Evolutionary conservation across 2,888 invertebrate genomes (phyloP).

Genomic region (Platycheirus rosarum): DNA sequence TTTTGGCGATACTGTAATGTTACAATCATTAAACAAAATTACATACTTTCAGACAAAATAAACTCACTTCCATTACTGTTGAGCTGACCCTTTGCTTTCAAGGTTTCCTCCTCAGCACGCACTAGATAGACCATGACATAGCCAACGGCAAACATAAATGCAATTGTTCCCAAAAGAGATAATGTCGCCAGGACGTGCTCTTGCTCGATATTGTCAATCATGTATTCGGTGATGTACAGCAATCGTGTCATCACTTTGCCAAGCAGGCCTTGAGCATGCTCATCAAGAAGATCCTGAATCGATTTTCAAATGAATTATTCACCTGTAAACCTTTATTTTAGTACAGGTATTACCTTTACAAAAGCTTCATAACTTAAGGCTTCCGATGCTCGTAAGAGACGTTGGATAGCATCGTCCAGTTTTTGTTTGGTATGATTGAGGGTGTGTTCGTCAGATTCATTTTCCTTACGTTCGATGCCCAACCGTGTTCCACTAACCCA

Average conservation of each 20-base stretch:
- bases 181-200: conserved; percentile 91
- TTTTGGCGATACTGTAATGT: conserved; percentile 75
- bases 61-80: conserved; percentile 77
- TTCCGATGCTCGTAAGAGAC: conserved; percentile 88
- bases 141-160: conserved; percentile 90
- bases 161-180: conserved; percentile 90
- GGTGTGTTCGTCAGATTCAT: conserved; percentile 82
- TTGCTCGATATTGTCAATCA: conserved; percentile 88
- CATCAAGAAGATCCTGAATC: conserved; percentile 88
- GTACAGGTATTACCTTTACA: conserved; percentile 86
- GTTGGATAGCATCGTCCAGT: conserved; percentile 88
- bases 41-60: conserved; percentile 65
- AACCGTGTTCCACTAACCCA: conserved; percentile 86
- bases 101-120: conserved; percentile 82
- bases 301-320: neutral
- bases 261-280: conserved; percentile 89
- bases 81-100: conserved; percentile 80
- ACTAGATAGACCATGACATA: conserved; percentile 94
- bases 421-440: conserved; percentile 89
- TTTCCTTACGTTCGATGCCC: conserved; percentile 79
- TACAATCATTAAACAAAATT: no score
- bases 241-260: conserved; percentile 87
- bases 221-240: conserved; percentile 87
- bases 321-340: neutral
- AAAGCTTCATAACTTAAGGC: conserved; percentile 90